A percentile compares a stretch with the other conserved stretches of the same genome.
These are phyloP conservation scores for Dilophus febrilis DNA, from an alignment of 2,888 invertebrate genomes.

Conservation along the genomic window DNA sequence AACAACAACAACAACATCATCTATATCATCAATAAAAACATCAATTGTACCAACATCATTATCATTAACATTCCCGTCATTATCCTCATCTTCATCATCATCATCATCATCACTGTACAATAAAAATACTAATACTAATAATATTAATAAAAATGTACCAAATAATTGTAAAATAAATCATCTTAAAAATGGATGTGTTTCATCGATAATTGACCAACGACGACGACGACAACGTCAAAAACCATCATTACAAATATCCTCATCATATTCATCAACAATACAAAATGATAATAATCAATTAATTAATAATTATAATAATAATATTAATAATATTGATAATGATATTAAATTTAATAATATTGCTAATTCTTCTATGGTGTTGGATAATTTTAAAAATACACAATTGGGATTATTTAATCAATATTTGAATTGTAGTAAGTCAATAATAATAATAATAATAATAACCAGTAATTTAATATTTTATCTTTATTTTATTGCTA, in stretches of 20 bases:
- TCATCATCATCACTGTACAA: neutral
- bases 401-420: slow-evolving; percentile 15
- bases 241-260: no score
- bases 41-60: no score
- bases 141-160: no score
- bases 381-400: slow-evolving; percentile 10
- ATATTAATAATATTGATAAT: no score
- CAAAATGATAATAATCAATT: neutral
- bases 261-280: no score
- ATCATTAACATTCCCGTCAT: neutral
- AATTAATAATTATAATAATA: no score
- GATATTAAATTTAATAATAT: slow-evolving; percentile 5
- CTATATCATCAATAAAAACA: slow-evolving; percentile 5
- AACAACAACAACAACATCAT: slow-evolving; percentile 11
- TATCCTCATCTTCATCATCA: neutral
- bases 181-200: no score
- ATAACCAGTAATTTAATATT: neutral
- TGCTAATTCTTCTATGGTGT: slow-evolving; percentile 6
- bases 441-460: slow-evolving; percentile 4
- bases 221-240: no score
- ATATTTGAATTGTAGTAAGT: slow-evolving; percentile 29
- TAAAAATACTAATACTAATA: no score
- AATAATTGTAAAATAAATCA: no score
- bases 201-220: no score
- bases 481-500: no score